Evolutionary conservation across 2,797 vertebrate species (phyloP).

Genomic region (Sebastes itinus): DNA sequence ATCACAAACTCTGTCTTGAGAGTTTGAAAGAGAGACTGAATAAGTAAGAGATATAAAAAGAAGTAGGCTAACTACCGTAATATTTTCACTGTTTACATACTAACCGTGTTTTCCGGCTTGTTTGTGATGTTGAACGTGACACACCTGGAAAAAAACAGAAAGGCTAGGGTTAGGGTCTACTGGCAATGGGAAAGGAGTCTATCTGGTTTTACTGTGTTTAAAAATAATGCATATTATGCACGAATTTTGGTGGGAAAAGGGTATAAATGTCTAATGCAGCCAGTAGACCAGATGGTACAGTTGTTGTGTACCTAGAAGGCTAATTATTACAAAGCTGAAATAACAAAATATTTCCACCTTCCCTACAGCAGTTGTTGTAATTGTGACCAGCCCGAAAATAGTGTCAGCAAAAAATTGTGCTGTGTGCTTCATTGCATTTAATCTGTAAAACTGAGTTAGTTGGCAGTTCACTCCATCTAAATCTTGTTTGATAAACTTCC

Average conservation of each 20-base stretch:
- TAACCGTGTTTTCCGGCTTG: no score
- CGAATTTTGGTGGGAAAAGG: neutral
- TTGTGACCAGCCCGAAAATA: neutral
- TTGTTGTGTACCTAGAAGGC: neutral
- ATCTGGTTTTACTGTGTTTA: no score
- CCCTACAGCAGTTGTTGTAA: constrained; percentile 9
- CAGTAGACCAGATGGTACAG: neutral
- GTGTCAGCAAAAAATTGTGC: constrained; percentile 34
- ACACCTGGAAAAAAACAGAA: no score
- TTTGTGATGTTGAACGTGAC: no score
- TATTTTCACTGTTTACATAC: no score
- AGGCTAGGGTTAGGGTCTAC: no score
- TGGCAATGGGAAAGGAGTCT: no score
- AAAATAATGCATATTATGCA: no score
- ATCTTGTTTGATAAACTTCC: neutral
- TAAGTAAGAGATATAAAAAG: no score
- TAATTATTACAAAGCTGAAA: constrained; percentile 37
- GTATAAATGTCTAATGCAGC: neutral
- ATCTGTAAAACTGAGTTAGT: constrained; percentile 36
- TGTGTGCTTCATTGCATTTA: constrained; percentile 19
- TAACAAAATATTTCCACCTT: constrained; percentile 10
- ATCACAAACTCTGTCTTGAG: no score
- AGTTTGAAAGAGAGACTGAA: no score
- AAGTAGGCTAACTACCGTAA: no score
- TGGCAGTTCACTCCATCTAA: constrained; percentile 10